These are phyloP conservation scores for Dallia pectoralis DNA, from an alignment of 2,797 vertebrate genomes.

Conservation along the genomic window DNA sequence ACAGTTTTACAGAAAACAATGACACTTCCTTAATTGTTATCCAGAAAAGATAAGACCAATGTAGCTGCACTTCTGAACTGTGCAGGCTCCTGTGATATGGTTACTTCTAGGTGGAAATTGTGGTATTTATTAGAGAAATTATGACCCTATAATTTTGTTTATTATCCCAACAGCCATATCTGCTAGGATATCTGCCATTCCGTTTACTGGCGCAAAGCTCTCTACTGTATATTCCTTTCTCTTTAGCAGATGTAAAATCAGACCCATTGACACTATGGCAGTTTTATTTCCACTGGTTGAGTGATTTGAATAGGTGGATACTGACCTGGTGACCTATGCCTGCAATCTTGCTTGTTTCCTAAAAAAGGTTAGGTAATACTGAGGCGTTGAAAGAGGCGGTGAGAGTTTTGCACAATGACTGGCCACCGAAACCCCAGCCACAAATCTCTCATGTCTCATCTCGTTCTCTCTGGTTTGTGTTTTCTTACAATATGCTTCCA, in stretches of 20 bases:
- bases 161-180: too few species aligned
- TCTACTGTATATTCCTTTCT: not conserved
- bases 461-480: constrained; percentile 7
- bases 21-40: too few species aligned
- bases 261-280: not conserved
- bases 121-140: not conserved
- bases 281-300: not conserved
- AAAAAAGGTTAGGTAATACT: constrained; percentile 8
- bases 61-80: too few species aligned
- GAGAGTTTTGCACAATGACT: constrained; percentile 20
- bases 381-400: not conserved
- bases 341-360: constrained; percentile 6
- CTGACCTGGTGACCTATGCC: constrained; percentile 2
- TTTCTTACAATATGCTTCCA: not conserved
- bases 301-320: not conserved
- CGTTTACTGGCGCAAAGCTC: too few species aligned
- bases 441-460: constrained; percentile 24
- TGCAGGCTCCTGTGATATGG: too few species aligned
- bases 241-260: not conserved
- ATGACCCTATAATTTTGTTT: not conserved
- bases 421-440: not conserved
- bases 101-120: constrained; percentile 19
- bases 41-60: too few species aligned
- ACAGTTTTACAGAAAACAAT: too few species aligned
- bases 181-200: too few species aligned